Evolutionary conservation across 2,113 vertebrate species (phyloP).

Genomic region (Pollachius pollachius): DNA sequence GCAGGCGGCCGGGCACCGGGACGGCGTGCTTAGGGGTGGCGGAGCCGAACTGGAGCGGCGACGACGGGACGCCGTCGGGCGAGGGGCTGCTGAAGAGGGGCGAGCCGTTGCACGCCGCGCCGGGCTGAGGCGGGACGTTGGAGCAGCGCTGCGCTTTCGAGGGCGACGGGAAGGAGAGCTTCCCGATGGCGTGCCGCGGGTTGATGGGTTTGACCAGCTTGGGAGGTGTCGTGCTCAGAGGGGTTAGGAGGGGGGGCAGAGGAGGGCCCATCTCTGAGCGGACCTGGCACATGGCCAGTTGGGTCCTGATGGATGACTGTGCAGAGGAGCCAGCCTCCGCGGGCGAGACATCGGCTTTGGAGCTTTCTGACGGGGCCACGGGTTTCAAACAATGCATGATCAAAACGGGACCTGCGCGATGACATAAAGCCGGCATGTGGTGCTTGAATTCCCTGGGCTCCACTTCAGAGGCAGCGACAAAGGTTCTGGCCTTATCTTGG

Average conservation of each 20-base stretch:
- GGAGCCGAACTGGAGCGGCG: constrained; percentile 91
- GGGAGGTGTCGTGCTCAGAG: constrained; percentile 82
- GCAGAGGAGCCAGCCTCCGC: constrained; percentile 45
- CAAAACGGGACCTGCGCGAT: constrained; percentile 25
- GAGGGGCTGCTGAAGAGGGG: constrained; percentile 69
- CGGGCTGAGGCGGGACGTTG: constrained; percentile 44
- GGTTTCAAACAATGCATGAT: constrained; percentile 17
- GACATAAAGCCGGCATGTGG: constrained; percentile 11
- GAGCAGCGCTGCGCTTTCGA: constrained; percentile 66
- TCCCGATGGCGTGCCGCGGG: constrained; percentile 67
- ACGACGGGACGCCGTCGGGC: constrained; percentile 76
- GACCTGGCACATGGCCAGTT: constrained; percentile 71
- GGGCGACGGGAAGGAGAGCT: constrained; percentile 74
- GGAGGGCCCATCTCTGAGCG: constrained; percentile 87
- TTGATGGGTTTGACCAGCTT: constrained; percentile 60
- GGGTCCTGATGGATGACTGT: constrained; percentile 49
- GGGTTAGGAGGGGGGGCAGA: constrained; percentile 82
- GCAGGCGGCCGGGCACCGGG: constrained; percentile 89
- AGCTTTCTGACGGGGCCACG: background rate
- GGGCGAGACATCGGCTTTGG: background rate
- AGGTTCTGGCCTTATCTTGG: background rate
- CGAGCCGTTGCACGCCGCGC: constrained; percentile 61
- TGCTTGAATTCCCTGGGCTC: background rate
- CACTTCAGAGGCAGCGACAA: background rate
- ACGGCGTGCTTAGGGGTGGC: constrained; percentile 95